Evolutionary conservation across 2,113 vertebrate species (phyloP).

Genomic region (Castor canadensis): DNA sequence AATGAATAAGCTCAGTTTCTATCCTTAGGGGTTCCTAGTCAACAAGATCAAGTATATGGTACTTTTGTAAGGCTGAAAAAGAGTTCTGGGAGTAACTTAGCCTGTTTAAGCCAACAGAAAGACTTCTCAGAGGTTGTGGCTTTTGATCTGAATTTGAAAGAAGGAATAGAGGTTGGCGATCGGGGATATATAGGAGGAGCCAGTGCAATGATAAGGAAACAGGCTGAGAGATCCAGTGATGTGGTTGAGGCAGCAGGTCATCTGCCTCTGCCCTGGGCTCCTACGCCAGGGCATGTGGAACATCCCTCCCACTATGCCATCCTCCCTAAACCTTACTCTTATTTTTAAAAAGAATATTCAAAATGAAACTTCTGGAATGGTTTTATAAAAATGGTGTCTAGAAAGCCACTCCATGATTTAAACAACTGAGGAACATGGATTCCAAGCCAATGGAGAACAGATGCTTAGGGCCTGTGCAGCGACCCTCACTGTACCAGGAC

Average conservation of each 20-base stretch:
- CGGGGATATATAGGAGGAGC: neutral
- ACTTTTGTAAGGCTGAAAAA: neutral
- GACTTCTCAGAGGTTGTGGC: neutral
- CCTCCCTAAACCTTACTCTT: neutral
- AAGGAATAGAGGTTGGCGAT: neutral
- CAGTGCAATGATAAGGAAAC: neutral
- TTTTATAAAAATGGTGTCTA: neutral
- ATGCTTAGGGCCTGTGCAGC: neutral
- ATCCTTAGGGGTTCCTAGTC: neutral
- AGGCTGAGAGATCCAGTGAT: neutral
- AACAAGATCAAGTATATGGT: neutral
- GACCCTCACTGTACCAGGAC: accelerated
- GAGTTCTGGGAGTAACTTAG: neutral
- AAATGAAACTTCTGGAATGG: neutral
- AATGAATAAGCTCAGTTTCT: neutral
- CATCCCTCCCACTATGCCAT: neutral
- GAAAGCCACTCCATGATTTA: neutral
- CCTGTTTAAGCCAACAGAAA: neutral
- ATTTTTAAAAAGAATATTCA: conserved; percentile 36
- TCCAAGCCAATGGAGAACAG: neutral
- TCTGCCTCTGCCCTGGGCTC: neutral
- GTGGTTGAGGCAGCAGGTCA: neutral
- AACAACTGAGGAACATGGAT: neutral
- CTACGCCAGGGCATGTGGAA: neutral
- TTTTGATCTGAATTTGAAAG: neutral